Base-by-base conservation (phyloP, 2,888 invertebrate genomes). In the Drosophila neotestacea region DNA sequence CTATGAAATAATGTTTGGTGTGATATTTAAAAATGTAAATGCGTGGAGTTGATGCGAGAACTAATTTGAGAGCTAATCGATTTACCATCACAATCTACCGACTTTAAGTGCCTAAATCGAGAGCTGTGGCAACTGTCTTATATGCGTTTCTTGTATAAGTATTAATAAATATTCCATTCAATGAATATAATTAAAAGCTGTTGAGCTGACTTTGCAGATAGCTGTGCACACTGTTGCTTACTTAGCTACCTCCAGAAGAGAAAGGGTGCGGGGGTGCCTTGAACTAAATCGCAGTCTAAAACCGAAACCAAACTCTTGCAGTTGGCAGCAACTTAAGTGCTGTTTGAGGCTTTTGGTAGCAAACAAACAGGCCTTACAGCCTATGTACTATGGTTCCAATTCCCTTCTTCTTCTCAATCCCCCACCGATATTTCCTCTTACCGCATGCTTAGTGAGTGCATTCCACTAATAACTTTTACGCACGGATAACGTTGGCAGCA, bases 381-480 rank as follows among this genome's bases (percentile, higher is more conserved):
- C 28, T 30, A 51, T 28, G 22, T 42, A 22, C 22, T 22, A 22
- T 22, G 22, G 22, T 11, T 48, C 16, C 48, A 16, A 2, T 2
- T 2, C 9, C 10, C 30, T 7, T 22, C n/a, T 22, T n/a, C 42
- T 9, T 22, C 22, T 22, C 22, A 22, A 1, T 22, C 22, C 22
- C 0, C 32, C 32, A 16, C 9, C 16, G 11, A n/a, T 36, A 11
- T 36, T 36, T 4, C 38, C 58, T 13, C 11, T 7, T 13, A 36
- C 65, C 38, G 16, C 42, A 47, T 42, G 74, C 59, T 65, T 50
- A 54, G 62, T 68, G 59, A 70, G 84, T 84, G 84, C 81, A 88
- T 78, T 76, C 76, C 68, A 83, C 72, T 88, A 86, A 88, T 86
- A 88, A 85, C 84, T 85, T 88, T 86, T 86, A 79, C 88, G 79